Evolutionary conservation across 2,888 invertebrate genomes (phyloP).

Genomic region (Dolichopus griseipennis): DNA sequence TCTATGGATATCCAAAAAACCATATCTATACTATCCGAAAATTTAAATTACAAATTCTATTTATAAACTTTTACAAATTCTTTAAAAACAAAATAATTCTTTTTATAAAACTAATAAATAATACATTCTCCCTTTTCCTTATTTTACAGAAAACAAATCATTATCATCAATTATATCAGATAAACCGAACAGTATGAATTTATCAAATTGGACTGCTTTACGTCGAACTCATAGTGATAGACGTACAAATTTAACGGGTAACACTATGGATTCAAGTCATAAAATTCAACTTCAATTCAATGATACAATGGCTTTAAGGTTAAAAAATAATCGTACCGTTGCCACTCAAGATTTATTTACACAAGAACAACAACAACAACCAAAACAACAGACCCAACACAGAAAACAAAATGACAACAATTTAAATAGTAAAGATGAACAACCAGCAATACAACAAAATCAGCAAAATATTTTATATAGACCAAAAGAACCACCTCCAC

Average conservation of each 20-base stretch:
- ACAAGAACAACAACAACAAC: constrained; percentile 14
- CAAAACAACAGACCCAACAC: constrained; percentile 12
- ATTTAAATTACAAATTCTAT: no score
- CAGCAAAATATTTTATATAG: constrained; percentile 27
- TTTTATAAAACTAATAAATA: no score
- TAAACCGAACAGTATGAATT: not conserved
- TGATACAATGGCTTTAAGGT: constrained; percentile 76
- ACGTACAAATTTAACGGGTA: constrained; percentile 36
- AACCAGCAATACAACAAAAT: no score
- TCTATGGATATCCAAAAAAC: no score
- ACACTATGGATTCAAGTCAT: constrained; percentile 27
- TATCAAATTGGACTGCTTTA: constrained; percentile 23
- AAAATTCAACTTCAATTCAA: constrained; percentile 43
- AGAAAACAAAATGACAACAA: constrained; percentile 17
- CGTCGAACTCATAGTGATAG: constrained; percentile 44
- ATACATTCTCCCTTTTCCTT: no score
- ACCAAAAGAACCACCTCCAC: constrained; percentile 43
- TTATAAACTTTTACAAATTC: no score
- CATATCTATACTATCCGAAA: no score
- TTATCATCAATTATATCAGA: not conserved
- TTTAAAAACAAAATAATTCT: no score
- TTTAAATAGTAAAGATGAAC: no score
- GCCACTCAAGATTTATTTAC: constrained; percentile 15
- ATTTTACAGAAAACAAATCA: not conserved
- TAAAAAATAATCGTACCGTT: constrained; percentile 50